Base-by-base conservation (phyloP, 2,888 invertebrate genomes). In the Siphonodentalium dalli region DNA sequence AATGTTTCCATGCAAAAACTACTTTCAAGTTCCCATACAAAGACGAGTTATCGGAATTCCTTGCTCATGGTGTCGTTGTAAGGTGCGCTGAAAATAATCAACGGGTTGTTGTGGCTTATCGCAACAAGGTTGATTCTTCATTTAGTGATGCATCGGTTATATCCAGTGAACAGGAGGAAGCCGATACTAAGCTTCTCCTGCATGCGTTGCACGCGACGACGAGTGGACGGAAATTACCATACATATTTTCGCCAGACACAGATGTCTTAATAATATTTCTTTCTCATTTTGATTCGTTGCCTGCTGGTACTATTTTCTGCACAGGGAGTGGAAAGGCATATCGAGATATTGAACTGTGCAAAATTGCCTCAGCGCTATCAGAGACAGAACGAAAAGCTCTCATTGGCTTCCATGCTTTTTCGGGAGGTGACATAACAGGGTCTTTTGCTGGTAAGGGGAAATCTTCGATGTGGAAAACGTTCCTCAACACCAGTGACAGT, bases 1-100 rank as follows among this genome's bases (percentile, higher is more conserved):
- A 51, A 51, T 18, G 33, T 44, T 7, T 4, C 44, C 4, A 15
- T 35, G 39, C 7, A 20, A 23, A 43, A 51, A 18, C 20, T 51
- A 7, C 29, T 51, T 21, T 51, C 44, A 15, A 39, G 40, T 44
- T 23, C 23, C n/a, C 29, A 13, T 4, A 51, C 51, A 51, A 51
- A 40, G 26, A 42, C 39, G 31, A 44, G 33, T 29, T 51, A 11
- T 13, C 43, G 21, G 26, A 37, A 15, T 51, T 37, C 26, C 43
- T 51, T 21, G 15, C 23, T 23, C 18, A 23, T 15, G 23, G 35
- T 20, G 15, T 33, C 13, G 5, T 44, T n/a, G 33, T 44, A 44
- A 34, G 28, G 34, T 33, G 15, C 34, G n/a, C n/a, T n/a, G n/a
- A n/a, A n/a, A n/a, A n/a, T n/a, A n/a, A n/a, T n/a, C n/a, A n/a